Conservation (phyloP, 1,140 invertebrate species). For the Condylostylus longicornis region DNA sequence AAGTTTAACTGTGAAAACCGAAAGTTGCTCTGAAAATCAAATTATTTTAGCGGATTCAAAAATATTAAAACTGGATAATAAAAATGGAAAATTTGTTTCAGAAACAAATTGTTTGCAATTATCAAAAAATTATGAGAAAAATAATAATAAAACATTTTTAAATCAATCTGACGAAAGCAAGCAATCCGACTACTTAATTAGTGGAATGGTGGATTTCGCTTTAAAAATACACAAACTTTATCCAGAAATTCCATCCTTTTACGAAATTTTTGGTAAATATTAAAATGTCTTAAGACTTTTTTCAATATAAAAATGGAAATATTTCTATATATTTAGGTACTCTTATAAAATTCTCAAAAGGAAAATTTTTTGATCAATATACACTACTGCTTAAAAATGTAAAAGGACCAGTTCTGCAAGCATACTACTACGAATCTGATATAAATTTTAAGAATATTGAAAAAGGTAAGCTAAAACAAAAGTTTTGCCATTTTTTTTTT, state of each 20-base stretch:
- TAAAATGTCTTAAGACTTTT: background rate
- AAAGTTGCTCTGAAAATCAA: too few relatives aligned
- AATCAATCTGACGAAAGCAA: slow-evolving; percentile 13
- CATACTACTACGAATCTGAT: slow-evolving; percentile 22
- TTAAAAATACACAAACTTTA: slow-evolving; percentile 19
- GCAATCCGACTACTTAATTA: slow-evolving; percentile 9
- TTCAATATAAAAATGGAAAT: background rate
- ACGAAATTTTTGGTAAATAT: slow-evolving; percentile 22
- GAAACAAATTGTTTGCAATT: background rate
- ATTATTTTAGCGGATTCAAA: too few relatives aligned
- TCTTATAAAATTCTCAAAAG: slow-evolving; percentile 16
- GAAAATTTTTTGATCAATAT: slow-evolving; percentile 16
- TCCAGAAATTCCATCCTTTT: slow-evolving; percentile 18
- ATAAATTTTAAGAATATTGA: slow-evolving; percentile 6
- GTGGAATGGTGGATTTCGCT: slow-evolving; percentile 20
- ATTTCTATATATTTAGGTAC: slow-evolving; percentile 12
- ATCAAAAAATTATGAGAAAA: background rate
- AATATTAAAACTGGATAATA: background rate
- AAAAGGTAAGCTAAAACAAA: slow-evolving; percentile 9
- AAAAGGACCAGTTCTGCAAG: slow-evolving; percentile 20
- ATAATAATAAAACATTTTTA: slow-evolving; percentile 7
- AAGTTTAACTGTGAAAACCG: too few relatives aligned
- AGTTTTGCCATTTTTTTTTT: background rate
- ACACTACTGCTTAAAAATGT: slow-evolving; percentile 15
- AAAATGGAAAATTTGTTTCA: background rate